Evolutionary conservation across 1,140 invertebrate species (phyloP).

Genomic region (Harlomillsia oculata): DNA sequence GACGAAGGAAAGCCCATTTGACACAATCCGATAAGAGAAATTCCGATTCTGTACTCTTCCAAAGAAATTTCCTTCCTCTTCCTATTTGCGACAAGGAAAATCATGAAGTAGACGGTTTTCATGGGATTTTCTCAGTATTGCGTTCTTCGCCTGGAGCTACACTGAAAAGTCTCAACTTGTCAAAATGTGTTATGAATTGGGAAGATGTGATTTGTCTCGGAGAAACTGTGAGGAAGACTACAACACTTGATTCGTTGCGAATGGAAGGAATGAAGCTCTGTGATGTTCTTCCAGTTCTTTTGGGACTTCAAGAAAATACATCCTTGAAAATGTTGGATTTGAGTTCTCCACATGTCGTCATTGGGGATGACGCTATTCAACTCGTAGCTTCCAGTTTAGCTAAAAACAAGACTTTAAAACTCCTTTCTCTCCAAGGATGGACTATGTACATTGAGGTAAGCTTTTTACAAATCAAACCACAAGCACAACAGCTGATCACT

Average conservation of each 20-base stretch:
- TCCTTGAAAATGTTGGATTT: conserved; percentile 48
- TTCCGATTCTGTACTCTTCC: conserved; percentile 47
- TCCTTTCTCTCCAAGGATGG: conserved; percentile 49
- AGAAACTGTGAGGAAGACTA: conserved; percentile 44
- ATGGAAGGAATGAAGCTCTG: conserved; percentile 45
- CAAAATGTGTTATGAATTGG: conserved; percentile 44
- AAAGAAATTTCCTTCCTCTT: conserved; percentile 44
- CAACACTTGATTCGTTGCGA: conserved; percentile 45
- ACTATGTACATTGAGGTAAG: conserved; percentile 49
- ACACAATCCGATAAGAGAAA: conserved; percentile 43
- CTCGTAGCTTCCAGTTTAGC: conserved; percentile 46
- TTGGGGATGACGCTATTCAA: conserved; percentile 48
- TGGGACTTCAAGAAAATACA: conserved; percentile 46
- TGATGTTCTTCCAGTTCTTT: conserved; percentile 45
- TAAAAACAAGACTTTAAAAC: conserved; percentile 44
- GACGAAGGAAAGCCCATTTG: conserved; percentile 25
- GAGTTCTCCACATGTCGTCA: conserved; percentile 45
- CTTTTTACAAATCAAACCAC: conserved; percentile 11
- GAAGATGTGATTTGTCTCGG: conserved; percentile 49
- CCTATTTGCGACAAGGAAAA: conserved; percentile 44
- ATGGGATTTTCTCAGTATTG: conserved; percentile 36
- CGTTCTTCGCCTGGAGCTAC: conserved; percentile 40
- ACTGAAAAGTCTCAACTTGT: conserved; percentile 46
- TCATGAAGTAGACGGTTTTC: conserved; percentile 39
- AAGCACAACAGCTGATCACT: too few species aligned